These are phyloP conservation scores for Escarpia spicata DNA, from an alignment of 2,888 invertebrate species.

Conservation along the genomic window DNA sequence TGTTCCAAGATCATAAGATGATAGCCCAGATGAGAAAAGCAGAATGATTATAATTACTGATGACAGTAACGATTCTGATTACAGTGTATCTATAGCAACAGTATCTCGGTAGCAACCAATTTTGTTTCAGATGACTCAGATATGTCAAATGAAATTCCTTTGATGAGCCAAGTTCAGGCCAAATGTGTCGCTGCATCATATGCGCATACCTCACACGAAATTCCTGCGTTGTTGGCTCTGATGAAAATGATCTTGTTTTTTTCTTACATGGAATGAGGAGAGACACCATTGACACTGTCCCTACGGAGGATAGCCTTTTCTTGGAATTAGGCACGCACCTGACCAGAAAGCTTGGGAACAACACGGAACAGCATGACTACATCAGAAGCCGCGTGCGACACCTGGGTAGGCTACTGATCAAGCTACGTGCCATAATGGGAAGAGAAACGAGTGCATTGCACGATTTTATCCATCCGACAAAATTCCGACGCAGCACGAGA, in stretches of 20 bases:
- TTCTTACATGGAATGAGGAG: background rate
- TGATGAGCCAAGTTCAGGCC: too few relatives aligned
- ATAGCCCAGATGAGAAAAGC: too few relatives aligned
- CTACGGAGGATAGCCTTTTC: background rate
- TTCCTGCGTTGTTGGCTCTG: background rate
- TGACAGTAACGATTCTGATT: too few relatives aligned
- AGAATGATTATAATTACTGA: too few relatives aligned
- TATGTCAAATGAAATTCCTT: too few relatives aligned
- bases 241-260: background rate
- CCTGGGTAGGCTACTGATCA: background rate
- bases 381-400: background rate
- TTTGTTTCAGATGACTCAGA: too few relatives aligned
- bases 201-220: background rate
- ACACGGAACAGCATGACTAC: background rate
- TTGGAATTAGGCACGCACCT: background rate
- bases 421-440: background rate
- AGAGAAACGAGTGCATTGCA: background rate
- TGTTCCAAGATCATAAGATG: too few relatives aligned
- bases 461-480: conserved; percentile 8
- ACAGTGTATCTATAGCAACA: background rate
- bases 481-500: background rate
- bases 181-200: too few relatives aligned
- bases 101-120: background rate
- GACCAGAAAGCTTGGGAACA: background rate
- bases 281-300: background rate